Base-by-base conservation (phyloP, 2,797 vertebrate species). In the Acanthiza pusilla region DNA sequence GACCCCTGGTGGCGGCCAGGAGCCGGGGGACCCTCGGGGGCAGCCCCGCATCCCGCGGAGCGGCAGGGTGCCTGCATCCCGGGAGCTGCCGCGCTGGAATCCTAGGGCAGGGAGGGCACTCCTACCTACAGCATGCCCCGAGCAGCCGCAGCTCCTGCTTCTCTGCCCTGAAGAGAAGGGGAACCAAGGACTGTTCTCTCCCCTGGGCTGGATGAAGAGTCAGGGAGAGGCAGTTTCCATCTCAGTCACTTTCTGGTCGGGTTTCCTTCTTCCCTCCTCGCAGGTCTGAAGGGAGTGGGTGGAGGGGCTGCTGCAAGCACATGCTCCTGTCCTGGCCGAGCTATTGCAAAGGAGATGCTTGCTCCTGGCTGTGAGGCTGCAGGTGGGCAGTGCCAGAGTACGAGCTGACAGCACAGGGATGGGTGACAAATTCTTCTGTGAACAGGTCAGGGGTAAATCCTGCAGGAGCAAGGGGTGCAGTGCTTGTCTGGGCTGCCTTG, bases 1-100 rank as follows among this genome's bases (percentile, higher is more conserved):
- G 93, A 68, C 97, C 93, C 73, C 96, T 97, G 94, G 90, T 75
- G 97, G 96, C 65, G 5, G 23, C 34, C 10, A 38, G 61, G 30
- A 51, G 7, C 58, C 43, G 23, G 21, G 62, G 57, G 30, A 40
- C 20, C 58, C 13, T 6, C 16, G 5, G 27, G 50, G 79, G 2
- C 54, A 51, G n/a, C 29, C 3, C 3, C 0, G 55, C 25, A 7
- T 54, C 40, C 73, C 2, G 30, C 20, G n/a, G 34, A 20, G 40
- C 36, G 1, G 57, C 21, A n/a, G 10, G 13, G 13, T 4, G 27
- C 30, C 45, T 3, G 48, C 25, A 5, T 1, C 62, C 47, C 3
- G 58, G 16, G 60, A 47, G 32, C 14, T 2, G 19, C 43, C 61
- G 0, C 9, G 3, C 4, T n/a, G 36, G 10, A 25, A 16, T 13